Percentiles rank a stretch among this genome's conserved stretches.
These are phyloP conservation scores for Stichodactyla mertensii DNA, from an alignment of 64 coral and sea anemone genomes.

Conservation along the genomic window DNA sequence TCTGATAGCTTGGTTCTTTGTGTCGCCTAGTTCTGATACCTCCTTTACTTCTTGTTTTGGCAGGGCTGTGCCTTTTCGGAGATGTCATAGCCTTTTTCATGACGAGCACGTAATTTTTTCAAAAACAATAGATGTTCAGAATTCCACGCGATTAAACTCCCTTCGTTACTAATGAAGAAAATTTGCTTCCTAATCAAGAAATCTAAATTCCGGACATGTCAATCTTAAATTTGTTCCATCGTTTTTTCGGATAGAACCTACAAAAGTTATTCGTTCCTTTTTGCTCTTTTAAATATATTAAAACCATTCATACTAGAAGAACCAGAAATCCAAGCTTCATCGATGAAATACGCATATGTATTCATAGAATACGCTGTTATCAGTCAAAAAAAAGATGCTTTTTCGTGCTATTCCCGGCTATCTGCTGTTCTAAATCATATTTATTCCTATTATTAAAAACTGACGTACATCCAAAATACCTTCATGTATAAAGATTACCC, in stretches of 20 bases:
- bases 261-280: background rate
- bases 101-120: background rate
- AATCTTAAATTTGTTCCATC: background rate
- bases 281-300: background rate
- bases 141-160: conserved; percentile 1
- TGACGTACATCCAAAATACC: background rate
- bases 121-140: background rate
- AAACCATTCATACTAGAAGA: too few relatives aligned
- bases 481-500: background rate
- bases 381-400: background rate
- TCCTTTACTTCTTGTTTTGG: background rate
- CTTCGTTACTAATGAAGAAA: conserved; percentile 1
- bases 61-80: background rate
- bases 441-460: background rate
- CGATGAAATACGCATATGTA: background rate
- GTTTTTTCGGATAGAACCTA: background rate
- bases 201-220: background rate
- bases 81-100: background rate
- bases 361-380: conserved; percentile 27
- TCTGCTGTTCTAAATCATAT: background rate
- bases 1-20: background rate
- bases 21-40: background rate
- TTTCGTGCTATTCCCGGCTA: background rate
- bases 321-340: background rate
- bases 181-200: background rate